These are phyloP conservation scores for Dysmachus trigonus DNA, from an alignment of 2,888 invertebrate genomes.

Conservation along the genomic window DNA sequence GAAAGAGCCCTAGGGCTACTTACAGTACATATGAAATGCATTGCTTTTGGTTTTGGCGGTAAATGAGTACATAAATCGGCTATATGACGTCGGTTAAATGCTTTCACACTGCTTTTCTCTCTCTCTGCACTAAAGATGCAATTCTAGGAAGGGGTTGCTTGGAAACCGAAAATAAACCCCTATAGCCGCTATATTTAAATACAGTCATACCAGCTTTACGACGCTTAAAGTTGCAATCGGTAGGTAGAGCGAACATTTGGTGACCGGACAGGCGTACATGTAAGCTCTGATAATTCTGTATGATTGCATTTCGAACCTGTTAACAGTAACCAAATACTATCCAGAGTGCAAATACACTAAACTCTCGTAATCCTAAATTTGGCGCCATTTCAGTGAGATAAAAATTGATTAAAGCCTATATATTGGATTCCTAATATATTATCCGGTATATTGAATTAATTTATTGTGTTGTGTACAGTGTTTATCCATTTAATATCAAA, in stretches of 20 bases:
- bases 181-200: not conserved
- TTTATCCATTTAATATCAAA: not conserved
- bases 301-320: not conserved
- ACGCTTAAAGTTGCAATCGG: not conserved
- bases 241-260: not conserved
- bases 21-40: too few species aligned
- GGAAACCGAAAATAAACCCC: not conserved
- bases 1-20: too few species aligned
- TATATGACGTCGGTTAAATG: not conserved
- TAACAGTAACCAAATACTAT: not conserved
- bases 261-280: not conserved
- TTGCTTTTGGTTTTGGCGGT: not conserved
- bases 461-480: not conserved
- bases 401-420: not conserved
- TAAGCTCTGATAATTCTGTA: not conserved
- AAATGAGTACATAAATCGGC: not conserved
- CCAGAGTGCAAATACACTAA: not conserved
- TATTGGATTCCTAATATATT: not conserved
- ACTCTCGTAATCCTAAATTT: not conserved
- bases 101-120: not conserved
- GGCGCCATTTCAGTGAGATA: not conserved
- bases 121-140: not conserved
- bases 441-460: too few species aligned
- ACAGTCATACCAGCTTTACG: not conserved
- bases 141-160: not conserved